Evolutionary conservation across 2,888 invertebrate species (phyloP).

Genomic region (Pantelozetes paolii): DNA sequence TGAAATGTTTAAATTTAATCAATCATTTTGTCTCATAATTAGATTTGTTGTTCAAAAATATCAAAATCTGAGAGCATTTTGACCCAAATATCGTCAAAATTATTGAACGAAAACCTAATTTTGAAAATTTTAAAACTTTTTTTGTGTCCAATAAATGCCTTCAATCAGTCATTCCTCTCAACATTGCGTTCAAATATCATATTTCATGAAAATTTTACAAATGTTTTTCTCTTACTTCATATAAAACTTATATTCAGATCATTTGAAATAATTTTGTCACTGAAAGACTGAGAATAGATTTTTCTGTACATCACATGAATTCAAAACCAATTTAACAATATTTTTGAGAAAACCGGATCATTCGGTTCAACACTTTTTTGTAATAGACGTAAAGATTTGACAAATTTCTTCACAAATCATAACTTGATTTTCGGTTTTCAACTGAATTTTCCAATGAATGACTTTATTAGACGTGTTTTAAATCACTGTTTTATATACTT

Average conservation of each 20-base stretch:
- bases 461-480: constrained; percentile 24
- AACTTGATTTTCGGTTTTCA: not conserved
- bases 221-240: too few species aligned
- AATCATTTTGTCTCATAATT: too few species aligned
- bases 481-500: not conserved
- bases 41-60: too few species aligned
- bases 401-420: not conserved
- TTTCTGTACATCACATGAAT: not conserved
- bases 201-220: too few species aligned
- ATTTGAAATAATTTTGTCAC: not conserved
- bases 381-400: not conserved
- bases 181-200: too few species aligned
- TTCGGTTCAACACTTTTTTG: constrained; percentile 6
- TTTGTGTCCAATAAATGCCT: too few species aligned
- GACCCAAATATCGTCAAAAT: too few species aligned
- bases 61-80: too few species aligned
- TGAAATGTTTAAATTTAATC: too few species aligned
- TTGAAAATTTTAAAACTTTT: too few species aligned
- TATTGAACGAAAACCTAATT: too few species aligned
- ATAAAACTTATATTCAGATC: not conserved
- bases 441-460: constrained; percentile 21
- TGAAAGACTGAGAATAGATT: not conserved
- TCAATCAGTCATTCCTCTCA: too few species aligned
- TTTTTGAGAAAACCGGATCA: not conserved
- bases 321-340: not conserved